Conservation (phyloP, 2,113 vertebrate species). For the Cnemophilus loriae region DNA sequence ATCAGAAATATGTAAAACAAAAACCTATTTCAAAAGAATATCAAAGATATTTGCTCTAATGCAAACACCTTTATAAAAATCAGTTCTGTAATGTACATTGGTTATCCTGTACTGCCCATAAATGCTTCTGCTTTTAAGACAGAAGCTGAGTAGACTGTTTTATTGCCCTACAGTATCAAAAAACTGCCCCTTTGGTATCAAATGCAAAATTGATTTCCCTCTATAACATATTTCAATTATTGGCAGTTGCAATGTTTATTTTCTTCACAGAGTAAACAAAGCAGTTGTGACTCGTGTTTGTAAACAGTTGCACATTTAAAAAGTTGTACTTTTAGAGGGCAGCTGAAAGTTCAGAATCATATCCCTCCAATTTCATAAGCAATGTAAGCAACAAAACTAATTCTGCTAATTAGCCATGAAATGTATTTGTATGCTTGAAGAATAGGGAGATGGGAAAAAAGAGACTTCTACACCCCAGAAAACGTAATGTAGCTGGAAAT, state of each 20-base stretch:
- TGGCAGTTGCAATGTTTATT: neutral
- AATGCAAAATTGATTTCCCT: neutral
- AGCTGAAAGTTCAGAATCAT: neutral
- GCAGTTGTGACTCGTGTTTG: neutral
- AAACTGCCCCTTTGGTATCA: neutral
- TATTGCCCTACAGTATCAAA: neutral
- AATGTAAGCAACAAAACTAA: neutral
- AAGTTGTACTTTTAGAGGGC: neutral
- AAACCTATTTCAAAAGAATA: neutral
- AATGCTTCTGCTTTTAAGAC: neutral
- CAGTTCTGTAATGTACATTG: neutral
- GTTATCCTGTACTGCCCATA: neutral
- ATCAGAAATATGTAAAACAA: neutral
- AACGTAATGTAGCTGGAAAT: neutral
- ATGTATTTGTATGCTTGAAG: neutral
- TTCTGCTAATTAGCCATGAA: neutral
- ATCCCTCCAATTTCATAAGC: neutral
- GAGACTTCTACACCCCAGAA: neutral
- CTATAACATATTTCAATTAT: neutral
- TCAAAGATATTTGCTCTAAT: neutral
- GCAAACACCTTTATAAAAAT: neutral
- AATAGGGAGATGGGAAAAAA: neutral
- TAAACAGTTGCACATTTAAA: neutral
- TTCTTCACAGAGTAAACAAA: neutral
- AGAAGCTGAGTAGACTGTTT: neutral